A percentile compares a stretch with the other conserved stretches of the same genome.
Evolutionary conservation across 2,113 vertebrate species (phyloP).

Genomic region (Myodes glareolus): DNA sequence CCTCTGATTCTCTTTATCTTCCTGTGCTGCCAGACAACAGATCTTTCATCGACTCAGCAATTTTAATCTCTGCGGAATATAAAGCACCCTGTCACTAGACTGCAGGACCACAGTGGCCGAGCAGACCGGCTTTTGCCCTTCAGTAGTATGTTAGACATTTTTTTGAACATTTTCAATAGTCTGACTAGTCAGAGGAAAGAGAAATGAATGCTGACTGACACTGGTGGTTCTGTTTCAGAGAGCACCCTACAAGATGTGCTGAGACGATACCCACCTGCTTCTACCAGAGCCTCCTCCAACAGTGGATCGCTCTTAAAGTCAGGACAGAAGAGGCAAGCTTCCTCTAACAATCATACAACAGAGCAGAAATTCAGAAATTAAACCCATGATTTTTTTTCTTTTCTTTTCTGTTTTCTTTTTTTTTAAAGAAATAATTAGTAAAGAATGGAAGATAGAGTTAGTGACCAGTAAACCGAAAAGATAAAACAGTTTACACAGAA

Average conservation of each 20-base stretch:
- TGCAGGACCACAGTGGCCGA: not conserved
- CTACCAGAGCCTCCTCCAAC: not conserved
- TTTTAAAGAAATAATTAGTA: not conserved
- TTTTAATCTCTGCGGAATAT: slow-evolving; percentile 30
- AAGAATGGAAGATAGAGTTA: not conserved
- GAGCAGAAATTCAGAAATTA: not conserved
- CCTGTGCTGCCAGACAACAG: not conserved
- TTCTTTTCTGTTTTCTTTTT: not conserved
- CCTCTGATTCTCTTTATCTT: not conserved
- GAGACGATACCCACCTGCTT: not conserved
- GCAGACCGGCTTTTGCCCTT: not conserved
- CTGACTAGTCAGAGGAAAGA: slow-evolving; percentile 4
- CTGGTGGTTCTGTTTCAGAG: not conserved
- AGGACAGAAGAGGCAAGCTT: slow-evolving; percentile 6
- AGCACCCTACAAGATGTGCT: not conserved
- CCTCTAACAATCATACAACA: not conserved
- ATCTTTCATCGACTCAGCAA: not conserved
- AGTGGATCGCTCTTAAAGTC: not conserved
- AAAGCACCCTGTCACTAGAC: not conserved
- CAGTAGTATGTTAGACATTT: not conserved
- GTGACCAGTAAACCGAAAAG: not conserved
- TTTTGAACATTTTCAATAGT: not conserved
- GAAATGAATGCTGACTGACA: not conserved
- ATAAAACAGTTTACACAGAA: not conserved
- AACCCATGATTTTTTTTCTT: not conserved